A percentile compares a stretch with the other conserved stretches of the same genome.
Conservation (phyloP, 2,797 vertebrate genomes). For the Sebastes vulpes region DNA sequence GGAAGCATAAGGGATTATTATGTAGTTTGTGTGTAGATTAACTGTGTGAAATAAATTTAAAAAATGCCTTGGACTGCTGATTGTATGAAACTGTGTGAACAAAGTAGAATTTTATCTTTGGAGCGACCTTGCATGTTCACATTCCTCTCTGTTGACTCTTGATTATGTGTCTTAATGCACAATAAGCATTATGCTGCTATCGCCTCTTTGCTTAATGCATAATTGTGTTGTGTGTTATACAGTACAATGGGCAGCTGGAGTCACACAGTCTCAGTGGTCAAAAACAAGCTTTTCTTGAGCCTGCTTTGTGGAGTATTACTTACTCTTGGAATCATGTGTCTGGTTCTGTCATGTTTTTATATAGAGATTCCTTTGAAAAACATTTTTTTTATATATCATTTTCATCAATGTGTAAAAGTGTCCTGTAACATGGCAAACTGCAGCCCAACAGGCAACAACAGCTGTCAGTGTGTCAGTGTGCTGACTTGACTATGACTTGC, state of each 20-base stretch:
- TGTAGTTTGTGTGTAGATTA: not conserved
- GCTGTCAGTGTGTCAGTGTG: too few species aligned
- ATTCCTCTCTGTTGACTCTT: slow-evolving; percentile 10
- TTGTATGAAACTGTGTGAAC: not conserved
- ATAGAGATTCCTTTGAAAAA: not conserved
- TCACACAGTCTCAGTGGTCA: not conserved
- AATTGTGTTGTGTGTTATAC: not conserved
- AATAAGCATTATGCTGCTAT: slow-evolving; percentile 20
- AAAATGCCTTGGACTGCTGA: not conserved
- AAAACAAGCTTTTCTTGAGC: not conserved
- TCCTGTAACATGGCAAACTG: too few species aligned
- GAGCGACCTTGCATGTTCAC: not conserved
- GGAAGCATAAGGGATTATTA: not conserved
- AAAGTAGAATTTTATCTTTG: not conserved
- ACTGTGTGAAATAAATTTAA: not conserved
- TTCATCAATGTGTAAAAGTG: not conserved
- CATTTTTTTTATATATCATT: not conserved
- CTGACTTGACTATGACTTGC: too few species aligned
- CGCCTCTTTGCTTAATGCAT: not conserved
- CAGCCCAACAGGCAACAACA: too few species aligned
- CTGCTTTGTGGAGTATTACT: not conserved
- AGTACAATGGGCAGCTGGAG: not conserved
- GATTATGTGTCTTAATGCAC: slow-evolving; percentile 8
- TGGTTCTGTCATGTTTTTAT: not conserved
- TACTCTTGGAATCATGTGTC: not conserved